phyloP scores from a whole-genome alignment of 2,797 vertebrate genomes.

The Cichlasoma orientale region DNA sequence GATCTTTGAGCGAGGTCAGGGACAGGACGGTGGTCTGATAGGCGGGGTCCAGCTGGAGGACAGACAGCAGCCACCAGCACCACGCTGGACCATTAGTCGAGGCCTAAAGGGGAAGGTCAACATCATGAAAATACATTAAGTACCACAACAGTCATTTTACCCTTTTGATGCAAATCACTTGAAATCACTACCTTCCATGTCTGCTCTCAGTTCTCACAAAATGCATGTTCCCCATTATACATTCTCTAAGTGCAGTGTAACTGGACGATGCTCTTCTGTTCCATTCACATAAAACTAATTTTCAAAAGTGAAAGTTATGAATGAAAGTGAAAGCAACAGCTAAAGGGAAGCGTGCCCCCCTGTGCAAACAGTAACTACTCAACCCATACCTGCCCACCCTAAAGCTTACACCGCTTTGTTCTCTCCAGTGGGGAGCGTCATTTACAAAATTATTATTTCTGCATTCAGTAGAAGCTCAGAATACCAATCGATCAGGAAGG shows the following conservation, averaged over 20 bases:
- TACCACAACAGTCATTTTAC: not conserved
- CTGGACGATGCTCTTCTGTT: not conserved
- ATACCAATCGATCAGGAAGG: too few relatives aligned
- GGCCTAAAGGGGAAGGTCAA: constrained; percentile 69
- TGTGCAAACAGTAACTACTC: not conserved
- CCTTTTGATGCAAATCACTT: not conserved
- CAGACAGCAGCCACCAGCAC: constrained; percentile 94
- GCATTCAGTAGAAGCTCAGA: too few relatives aligned
- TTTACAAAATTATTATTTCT: too few relatives aligned
- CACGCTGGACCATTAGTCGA: constrained; percentile 85
- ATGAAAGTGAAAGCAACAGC: not conserved
- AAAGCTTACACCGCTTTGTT: too few relatives aligned
- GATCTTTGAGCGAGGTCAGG: constrained; percentile 84
- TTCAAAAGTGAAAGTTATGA: not conserved
- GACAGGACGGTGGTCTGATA: constrained; percentile 89
- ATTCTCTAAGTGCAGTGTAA: not conserved
- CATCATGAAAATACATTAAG: not conserved
- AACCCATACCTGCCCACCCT: too few relatives aligned
- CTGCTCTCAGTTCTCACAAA: not conserved
- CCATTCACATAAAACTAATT: not conserved
- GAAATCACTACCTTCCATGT: not conserved
- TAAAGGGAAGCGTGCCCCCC: not conserved
- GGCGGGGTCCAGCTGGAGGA: constrained; percentile 87
- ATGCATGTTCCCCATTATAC: not conserved
- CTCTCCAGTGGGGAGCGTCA: too few relatives aligned